Percentiles rank a stretch among this genome's conserved stretches.
Evolutionary conservation across 2,113 vertebrate genomes (phyloP).

Genomic region (Synchiropus splendidus): DNA sequence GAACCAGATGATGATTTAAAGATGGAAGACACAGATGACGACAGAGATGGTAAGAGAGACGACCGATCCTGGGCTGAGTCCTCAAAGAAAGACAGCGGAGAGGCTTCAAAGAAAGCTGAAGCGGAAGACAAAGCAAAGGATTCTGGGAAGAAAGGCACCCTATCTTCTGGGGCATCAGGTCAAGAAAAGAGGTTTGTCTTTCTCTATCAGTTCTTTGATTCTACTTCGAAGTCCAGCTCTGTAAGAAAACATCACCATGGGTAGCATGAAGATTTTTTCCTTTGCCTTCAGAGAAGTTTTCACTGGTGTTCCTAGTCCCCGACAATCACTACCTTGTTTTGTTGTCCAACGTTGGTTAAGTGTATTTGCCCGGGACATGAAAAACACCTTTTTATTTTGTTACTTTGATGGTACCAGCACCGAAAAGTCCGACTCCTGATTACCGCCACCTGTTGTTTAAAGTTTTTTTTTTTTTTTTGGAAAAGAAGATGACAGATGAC

Average conservation of each 20-base stretch:
- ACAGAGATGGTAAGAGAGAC: conserved; percentile 96
- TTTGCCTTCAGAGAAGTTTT: conserved; percentile 61
- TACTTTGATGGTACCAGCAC: conserved; percentile 83
- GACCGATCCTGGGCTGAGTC: conserved; percentile 83
- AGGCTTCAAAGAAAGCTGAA: conserved; percentile 94
- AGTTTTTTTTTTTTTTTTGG: too few species aligned
- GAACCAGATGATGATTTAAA: conserved; percentile 84
- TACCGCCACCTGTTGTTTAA: conserved; percentile 70
- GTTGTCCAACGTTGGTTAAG: conserved; percentile 77
- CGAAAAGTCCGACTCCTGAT: conserved; percentile 66
- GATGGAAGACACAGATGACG: conserved; percentile 80
- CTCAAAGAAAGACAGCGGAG: conserved; percentile 91
- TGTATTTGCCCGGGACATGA: conserved; percentile 74
- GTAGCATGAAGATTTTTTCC: conserved; percentile 89
- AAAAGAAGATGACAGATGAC: conserved; percentile 84
- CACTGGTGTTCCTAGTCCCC: conserved; percentile 91
- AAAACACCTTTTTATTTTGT: conserved; percentile 68
- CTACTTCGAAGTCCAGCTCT: conserved; percentile 98
- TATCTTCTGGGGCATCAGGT: conserved; percentile 95
- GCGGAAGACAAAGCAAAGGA: conserved; percentile 99
- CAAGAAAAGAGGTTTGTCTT: conserved; percentile 99
- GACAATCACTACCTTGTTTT: conserved; percentile 69
- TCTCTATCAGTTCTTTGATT: conserved; percentile 99
- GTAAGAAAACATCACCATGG: conserved; percentile 97
- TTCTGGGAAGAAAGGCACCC: conserved; percentile 99